These are phyloP conservation scores for Pseudeuparius sepicola DNA, from an alignment of 2,888 invertebrate genomes.

Conservation along the genomic window DNA sequence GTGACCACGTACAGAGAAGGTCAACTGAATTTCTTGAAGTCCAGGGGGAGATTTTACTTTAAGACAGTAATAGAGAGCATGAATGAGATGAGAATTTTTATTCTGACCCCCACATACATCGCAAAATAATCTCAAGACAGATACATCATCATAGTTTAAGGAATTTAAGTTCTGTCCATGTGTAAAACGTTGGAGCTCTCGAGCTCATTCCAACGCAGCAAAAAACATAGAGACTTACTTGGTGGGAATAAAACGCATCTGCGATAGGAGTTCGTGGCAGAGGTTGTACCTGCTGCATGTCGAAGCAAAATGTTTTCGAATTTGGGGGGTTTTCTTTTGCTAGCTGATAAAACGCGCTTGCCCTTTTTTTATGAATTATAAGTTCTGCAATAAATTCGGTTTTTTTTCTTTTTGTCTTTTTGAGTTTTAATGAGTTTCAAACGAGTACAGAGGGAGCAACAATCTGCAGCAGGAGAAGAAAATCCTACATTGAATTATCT, in stretches of 20 bases:
- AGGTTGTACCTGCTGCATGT: constrained; percentile 19
- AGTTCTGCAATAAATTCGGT: too few relatives aligned
- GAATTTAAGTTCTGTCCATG: constrained; percentile 14
- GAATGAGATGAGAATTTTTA: constrained; percentile 15
- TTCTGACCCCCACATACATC: constrained; percentile 21
- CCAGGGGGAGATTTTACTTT: too few relatives aligned
- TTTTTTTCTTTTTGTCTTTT: too few relatives aligned
- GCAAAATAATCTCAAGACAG: constrained; percentile 12
- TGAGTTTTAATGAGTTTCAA: too few relatives aligned
- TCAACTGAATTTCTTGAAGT: constrained; percentile 3
- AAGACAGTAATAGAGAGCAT: constrained; percentile 12
- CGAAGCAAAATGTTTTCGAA: constrained; percentile 11
- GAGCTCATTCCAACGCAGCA: constrained; percentile 15
- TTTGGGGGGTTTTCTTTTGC: constrained; percentile 8
- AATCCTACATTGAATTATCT: too few relatives aligned
- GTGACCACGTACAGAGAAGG: constrained; percentile 10
- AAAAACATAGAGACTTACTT: constrained; percentile 18
- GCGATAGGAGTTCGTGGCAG: constrained; percentile 18
- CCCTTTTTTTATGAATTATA: too few relatives aligned
- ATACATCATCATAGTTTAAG: constrained; percentile 3
- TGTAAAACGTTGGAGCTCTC: constrained; percentile 13
- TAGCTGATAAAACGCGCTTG: constrained; percentile 16
- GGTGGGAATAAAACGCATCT: constrained; percentile 21
- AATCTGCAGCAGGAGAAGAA: too few relatives aligned
- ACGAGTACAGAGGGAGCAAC: too few relatives aligned